A percentile compares a stretch with the other conserved stretches of the same genome.
phyloP scores from a whole-genome alignment of 2,113 vertebrate species.

The Emydura subglobosa region DNA sequence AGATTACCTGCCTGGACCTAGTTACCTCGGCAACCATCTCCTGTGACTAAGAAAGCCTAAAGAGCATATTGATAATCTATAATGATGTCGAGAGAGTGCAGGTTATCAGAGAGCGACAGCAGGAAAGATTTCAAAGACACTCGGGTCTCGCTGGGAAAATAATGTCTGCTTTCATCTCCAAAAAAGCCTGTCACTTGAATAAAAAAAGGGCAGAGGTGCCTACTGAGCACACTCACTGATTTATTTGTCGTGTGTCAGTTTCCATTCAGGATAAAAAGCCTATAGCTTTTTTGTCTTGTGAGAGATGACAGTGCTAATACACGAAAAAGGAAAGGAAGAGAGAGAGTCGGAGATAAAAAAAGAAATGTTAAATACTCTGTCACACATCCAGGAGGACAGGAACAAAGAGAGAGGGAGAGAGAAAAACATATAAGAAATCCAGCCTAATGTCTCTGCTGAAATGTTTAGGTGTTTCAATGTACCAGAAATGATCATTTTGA shows the following conservation, averaged over 20 bases:
- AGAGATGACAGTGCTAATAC: constrained; percentile 38
- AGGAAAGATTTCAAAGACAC: constrained; percentile 82
- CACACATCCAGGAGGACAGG: background rate
- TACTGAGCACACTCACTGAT: background rate
- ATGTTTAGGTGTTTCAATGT: background rate
- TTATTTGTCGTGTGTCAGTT: constrained; percentile 64
- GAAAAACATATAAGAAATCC: background rate
- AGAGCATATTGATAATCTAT: constrained; percentile 93
- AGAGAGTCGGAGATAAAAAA: constrained; percentile 16
- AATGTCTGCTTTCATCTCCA: constrained; percentile 78
- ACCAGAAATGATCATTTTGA: background rate
- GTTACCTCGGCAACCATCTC: constrained; percentile 90
- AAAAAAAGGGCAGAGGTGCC: constrained; percentile 5
- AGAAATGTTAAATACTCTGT: background rate
- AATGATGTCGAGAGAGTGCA: constrained; percentile 85
- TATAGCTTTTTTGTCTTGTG: constrained; percentile 35
- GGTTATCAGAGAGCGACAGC: constrained; percentile 86
- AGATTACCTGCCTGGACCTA: constrained; percentile 80
- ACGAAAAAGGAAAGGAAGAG: constrained; percentile 4
- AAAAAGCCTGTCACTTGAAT: constrained; percentile 70
- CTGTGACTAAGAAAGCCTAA: constrained; percentile 82
- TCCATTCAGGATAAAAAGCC: constrained; percentile 60
- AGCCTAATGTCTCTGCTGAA: background rate
- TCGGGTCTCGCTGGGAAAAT: constrained; percentile 75
- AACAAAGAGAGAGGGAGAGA: background rate